Conservation (phyloP, 2,797 vertebrate species). For the Sylvilagus floridanus region DNA sequence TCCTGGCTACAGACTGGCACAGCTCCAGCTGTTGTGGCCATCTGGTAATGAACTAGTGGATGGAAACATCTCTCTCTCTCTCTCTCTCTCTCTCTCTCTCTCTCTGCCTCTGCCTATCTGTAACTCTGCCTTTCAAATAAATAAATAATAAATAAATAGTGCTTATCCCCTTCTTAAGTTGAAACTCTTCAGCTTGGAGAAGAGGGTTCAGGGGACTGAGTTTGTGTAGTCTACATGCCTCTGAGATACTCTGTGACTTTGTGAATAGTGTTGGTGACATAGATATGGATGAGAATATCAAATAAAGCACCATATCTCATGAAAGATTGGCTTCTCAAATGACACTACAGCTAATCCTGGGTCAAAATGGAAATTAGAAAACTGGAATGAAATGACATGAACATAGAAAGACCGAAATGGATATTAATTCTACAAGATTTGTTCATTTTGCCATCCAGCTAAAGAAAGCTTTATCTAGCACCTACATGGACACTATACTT, state of each 20-base stretch:
- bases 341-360: conserved; percentile 95
- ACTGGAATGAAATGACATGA: conserved; percentile 94
- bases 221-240: conserved; percentile 96
- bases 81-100: too few species aligned
- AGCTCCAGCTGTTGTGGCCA: too few species aligned
- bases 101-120: too few species aligned
- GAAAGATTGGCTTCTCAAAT: conserved; percentile 94
- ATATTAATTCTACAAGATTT: conserved; percentile 96
- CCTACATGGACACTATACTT: conserved; percentile 90
- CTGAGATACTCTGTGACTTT: conserved; percentile 95
- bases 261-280: conserved; percentile 96
- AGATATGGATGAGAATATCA: conserved; percentile 94
- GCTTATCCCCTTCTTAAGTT: background rate
- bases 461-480: conserved; percentile 95
- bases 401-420: conserved; percentile 94
- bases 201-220: conserved; percentile 94
- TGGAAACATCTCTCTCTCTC: too few species aligned
- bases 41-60: too few species aligned
- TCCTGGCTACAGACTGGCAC: too few species aligned
- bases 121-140: too few species aligned
- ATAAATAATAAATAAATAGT: too few species aligned
- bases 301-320: conserved; percentile 92
- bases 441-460: conserved; percentile 95
- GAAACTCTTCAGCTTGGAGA: conserved; percentile 95
- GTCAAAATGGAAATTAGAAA: conserved; percentile 95